phyloP scores from a whole-genome alignment of 2,797 vertebrate species.

The Psittacula echo region DNA sequence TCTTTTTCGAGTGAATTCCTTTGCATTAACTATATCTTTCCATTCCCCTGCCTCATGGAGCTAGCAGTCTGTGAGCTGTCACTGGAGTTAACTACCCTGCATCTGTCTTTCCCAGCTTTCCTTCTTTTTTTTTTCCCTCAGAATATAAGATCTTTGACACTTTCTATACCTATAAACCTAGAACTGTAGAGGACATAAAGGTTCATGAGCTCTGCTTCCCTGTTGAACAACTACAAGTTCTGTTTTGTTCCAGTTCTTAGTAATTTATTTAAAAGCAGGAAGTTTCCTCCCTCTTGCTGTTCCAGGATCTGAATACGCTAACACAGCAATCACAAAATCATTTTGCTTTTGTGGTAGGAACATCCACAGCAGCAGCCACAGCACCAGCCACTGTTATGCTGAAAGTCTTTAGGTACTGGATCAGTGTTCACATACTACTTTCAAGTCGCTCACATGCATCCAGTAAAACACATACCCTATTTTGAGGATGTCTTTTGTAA shows the following conservation, averaged over 20 bases:
- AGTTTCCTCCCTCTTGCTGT: slow-evolving; percentile 20
- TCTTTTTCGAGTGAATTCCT: background rate
- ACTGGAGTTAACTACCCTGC: background rate
- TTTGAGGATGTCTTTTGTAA: background rate
- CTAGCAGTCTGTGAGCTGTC: background rate
- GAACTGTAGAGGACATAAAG: background rate
- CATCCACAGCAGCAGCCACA: background rate
- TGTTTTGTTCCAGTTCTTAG: background rate
- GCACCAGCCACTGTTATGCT: background rate
- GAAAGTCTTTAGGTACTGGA: background rate
- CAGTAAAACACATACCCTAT: background rate
- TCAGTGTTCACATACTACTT: background rate
- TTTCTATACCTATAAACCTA: background rate
- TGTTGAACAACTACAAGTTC: background rate
- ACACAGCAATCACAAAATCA: background rate
- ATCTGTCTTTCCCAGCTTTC: background rate
- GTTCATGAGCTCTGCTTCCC: background rate
- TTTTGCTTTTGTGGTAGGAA: background rate
- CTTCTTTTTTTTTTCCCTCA: fast-evolving
- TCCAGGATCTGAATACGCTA: background rate
- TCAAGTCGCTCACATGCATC: background rate
- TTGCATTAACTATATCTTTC: background rate
- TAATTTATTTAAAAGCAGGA: slow-evolving; percentile 19
- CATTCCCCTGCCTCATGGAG: background rate
- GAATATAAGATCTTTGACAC: background rate